Base-by-base conservation (phyloP, 64 coral and sea anemone genomes). In the Stylophora pistillata region DNA sequence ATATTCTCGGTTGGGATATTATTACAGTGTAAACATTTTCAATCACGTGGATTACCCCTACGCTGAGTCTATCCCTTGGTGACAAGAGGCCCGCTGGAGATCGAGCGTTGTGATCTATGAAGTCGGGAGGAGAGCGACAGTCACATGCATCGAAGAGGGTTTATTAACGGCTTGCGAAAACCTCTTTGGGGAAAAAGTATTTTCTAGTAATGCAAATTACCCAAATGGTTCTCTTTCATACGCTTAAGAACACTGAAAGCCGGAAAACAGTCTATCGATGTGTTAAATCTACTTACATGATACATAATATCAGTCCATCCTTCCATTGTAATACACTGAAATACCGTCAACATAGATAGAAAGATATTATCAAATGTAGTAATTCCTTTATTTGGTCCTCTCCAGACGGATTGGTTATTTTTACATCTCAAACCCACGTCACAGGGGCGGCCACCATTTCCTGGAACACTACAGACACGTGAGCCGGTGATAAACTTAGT, bases 291-390 rank as follows among this genome's bases (percentile, higher is more conserved):
- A 98, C 96, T 81, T 78, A 98, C 96, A 85, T 95, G 86, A 93
- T 98, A 98, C 96, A 98, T 98, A 16, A 98, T 92, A n/a, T 91
- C 94, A n/a, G 96, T 98, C 96, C 96, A 98, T 21, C 96, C 96
- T 56, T 98, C 96, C 87, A 95, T 98, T 29, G 96, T 98, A 20
- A 98, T 94, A 59, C 96, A 98, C 64, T 98, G 96, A 89, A 98
- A 98, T 21, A 98, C 93, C 21, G 96, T 98, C 23, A 98, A 69
- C 96, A 98, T 98, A 1, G 96, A 91, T 21, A 98, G 87, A 60
- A 98, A 98, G 77, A 98, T 98, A 92, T 98, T 94, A 95, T 98
- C 96, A 95, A 95, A 98, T 57, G 93, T 95, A 0, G 89, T 98
- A 47, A 98, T 98, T 18, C 96, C 96, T 13, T 78, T 89, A 71